phyloP scores from a whole-genome alignment of 2,888 invertebrate genomes.

The Trissonchulus sp. region DNA sequence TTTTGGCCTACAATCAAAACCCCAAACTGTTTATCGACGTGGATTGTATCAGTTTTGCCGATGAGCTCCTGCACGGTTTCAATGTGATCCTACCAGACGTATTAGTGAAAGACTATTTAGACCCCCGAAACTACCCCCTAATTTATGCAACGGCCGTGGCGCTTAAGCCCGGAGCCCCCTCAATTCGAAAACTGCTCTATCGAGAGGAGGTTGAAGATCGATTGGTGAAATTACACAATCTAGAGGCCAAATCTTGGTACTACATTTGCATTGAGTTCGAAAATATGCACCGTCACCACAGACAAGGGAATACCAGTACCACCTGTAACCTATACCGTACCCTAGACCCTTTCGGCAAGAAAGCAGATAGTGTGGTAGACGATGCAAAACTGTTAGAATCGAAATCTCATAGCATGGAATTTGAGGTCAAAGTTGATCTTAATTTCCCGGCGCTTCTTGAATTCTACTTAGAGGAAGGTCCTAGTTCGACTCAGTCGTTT shows the following conservation, averaged over 20 bases:
- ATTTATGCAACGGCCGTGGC: slow-evolving; percentile 44
- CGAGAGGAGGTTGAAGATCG: slow-evolving; percentile 19
- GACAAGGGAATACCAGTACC: slow-evolving; percentile 41
- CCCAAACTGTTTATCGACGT: slow-evolving; percentile 30
- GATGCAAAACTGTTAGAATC: slow-evolving; percentile 33
- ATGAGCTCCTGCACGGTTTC: slow-evolving; percentile 43
- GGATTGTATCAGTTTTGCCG: slow-evolving; percentile 33
- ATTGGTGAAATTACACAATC: slow-evolving; percentile 4
- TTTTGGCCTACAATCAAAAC: slow-evolving; percentile 11
- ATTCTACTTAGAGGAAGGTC: slow-evolving; percentile 38
- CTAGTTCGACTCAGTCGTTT: slow-evolving; percentile 41
- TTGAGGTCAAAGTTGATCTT: slow-evolving; percentile 13
- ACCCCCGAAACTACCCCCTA: slow-evolving; percentile 40
- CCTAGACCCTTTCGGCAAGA: slow-evolving; percentile 41
- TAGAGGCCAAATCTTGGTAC: slow-evolving; percentile 38
- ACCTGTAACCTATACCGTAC: slow-evolving; percentile 42
- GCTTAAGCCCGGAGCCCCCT: slow-evolving; percentile 31
- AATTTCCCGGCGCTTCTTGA: slow-evolving; percentile 43
- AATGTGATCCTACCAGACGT: slow-evolving; percentile 41
- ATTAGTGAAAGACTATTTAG: slow-evolving; percentile 40
- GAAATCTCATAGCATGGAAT: slow-evolving; percentile 12
- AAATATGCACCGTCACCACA: slow-evolving; percentile 44
- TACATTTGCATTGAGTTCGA: slow-evolving; percentile 47
- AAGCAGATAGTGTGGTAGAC: slow-evolving; percentile 38
- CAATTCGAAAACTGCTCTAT: slow-evolving; percentile 20